Evolutionary conservation across 2,888 invertebrate species (phyloP).

Genomic region (Beris chalybata): DNA sequence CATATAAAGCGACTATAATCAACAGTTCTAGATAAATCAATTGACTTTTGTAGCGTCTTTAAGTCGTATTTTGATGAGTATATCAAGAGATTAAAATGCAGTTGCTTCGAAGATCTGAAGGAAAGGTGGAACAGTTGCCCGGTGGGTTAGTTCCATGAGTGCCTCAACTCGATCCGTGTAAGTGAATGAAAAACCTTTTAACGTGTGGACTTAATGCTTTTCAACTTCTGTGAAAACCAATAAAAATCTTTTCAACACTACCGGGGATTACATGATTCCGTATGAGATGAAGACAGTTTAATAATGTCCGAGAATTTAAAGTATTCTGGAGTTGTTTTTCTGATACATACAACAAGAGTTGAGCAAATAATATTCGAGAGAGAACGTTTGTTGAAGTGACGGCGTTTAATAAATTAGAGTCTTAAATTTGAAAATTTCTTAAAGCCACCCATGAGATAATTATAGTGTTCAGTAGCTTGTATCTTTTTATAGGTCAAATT

Average conservation of each 20-base stretch:
- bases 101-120: too few species aligned
- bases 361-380: not conserved
- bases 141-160: too few species aligned
- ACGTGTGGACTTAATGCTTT: constrained; percentile 18
- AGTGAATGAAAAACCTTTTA: constrained; percentile 17
- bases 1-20: constrained; percentile 15
- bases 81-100: not conserved
- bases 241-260: constrained; percentile 16
- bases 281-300: constrained; percentile 15
- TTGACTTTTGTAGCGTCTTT: constrained; percentile 15
- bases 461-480: too few species aligned
- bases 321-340: not conserved
- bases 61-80: constrained; percentile 8
- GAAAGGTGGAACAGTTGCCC: too few species aligned
- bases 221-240: constrained; percentile 17
- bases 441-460: too few species aligned
- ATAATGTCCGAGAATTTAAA: constrained; percentile 10
- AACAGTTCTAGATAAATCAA: constrained; percentile 16
- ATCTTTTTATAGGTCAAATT: too few species aligned
- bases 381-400: not conserved
- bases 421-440: too few species aligned
- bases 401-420: too few species aligned
- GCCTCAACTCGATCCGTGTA: not conserved
- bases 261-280: constrained; percentile 10
- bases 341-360: not conserved